Evolutionary conservation across 2,888 invertebrate genomes (phyloP).

Genomic region (Arrhopalites spinosus): DNA sequence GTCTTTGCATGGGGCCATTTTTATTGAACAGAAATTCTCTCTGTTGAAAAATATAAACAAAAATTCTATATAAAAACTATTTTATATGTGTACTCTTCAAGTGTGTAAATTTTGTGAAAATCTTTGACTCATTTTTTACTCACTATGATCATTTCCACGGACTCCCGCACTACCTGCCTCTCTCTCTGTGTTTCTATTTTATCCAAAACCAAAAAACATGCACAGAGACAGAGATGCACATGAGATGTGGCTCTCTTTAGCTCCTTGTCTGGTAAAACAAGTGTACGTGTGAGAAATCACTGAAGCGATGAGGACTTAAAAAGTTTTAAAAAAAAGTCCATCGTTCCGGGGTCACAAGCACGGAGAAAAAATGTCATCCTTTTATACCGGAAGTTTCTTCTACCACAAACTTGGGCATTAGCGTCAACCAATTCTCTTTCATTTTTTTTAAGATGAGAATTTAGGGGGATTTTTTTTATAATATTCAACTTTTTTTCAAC

Average conservation of each 20-base stretch:
- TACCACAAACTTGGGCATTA: conserved; percentile 26
- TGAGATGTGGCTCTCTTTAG: too few species aligned
- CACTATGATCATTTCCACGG: too few species aligned
- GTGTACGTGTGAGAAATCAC: conserved; percentile 27
- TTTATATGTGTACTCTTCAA: too few species aligned
- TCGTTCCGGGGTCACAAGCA: conserved; percentile 38
- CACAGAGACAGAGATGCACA: neutral
- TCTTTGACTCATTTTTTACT: too few species aligned
- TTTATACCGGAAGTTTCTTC: conserved; percentile 34
- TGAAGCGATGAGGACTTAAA: conserved; percentile 24
- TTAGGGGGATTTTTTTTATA: conserved; percentile 1
- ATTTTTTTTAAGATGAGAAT: neutral
- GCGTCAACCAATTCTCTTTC: conserved; percentile 12
- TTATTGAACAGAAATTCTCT: too few species aligned
- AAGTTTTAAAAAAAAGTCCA: conserved; percentile 29
- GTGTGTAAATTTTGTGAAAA: too few species aligned
- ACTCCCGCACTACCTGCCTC: too few species aligned
- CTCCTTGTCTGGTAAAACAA: neutral
- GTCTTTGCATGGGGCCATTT: too few species aligned
- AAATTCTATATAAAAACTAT: too few species aligned
- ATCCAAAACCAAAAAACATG: too few species aligned
- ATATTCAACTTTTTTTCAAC: neutral
- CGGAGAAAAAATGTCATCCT: conserved; percentile 35
- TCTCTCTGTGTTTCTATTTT: too few species aligned
- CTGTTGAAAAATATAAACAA: too few species aligned